Conservation (phyloP, 1,140 invertebrate species). For the Metaphire vulgaris region DNA sequence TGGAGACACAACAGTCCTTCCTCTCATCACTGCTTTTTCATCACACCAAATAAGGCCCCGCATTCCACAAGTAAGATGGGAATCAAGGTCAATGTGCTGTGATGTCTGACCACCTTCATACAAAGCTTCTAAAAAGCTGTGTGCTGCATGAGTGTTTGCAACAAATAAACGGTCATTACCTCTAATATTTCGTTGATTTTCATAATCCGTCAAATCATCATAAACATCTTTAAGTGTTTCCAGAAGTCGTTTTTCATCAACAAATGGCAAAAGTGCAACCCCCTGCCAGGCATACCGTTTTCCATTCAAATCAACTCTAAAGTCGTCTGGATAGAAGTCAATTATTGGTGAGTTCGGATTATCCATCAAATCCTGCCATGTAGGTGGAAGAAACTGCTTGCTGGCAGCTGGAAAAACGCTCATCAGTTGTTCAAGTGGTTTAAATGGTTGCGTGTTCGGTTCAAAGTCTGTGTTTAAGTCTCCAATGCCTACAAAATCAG, state of each 20-base stretch:
- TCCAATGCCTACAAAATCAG: slow-evolving; percentile 89
- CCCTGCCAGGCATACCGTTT: slow-evolving; percentile 99
- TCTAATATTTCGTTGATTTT: slow-evolving; percentile 63
- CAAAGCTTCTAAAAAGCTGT: slow-evolving; percentile 63
- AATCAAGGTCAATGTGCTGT: slow-evolving; percentile 36
- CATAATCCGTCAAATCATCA: slow-evolving; percentile 67
- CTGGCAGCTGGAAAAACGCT: slow-evolving; percentile 97
- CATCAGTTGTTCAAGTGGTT: slow-evolving; percentile 97
- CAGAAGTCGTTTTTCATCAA: slow-evolving; percentile 86
- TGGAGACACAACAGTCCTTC: slow-evolving; percentile 43
- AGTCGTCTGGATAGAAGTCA: slow-evolving; percentile 97
- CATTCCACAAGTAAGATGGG: slow-evolving; percentile 43
- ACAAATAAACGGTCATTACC: slow-evolving; percentile 78
- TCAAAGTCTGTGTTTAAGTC: slow-evolving; percentile 80
- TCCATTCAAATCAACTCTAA: slow-evolving; percentile 95
- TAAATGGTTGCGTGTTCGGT: slow-evolving; percentile 80
- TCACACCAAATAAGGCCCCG: slow-evolving; percentile 45
- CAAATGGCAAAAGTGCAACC: slow-evolving; percentile 94
- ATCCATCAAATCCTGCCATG: slow-evolving; percentile 91
- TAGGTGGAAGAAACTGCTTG: slow-evolving; percentile 79
- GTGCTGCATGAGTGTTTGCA: slow-evolving; percentile 61
- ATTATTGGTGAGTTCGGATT: slow-evolving; percentile 89
- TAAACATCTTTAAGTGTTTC: slow-evolving; percentile 77
- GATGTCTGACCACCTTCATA: slow-evolving; percentile 56
- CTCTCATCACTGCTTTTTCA: slow-evolving; percentile 38